Conservation (phyloP, 2,797 vertebrate genomes). For the Eleutherodactylus coqui region DNA sequence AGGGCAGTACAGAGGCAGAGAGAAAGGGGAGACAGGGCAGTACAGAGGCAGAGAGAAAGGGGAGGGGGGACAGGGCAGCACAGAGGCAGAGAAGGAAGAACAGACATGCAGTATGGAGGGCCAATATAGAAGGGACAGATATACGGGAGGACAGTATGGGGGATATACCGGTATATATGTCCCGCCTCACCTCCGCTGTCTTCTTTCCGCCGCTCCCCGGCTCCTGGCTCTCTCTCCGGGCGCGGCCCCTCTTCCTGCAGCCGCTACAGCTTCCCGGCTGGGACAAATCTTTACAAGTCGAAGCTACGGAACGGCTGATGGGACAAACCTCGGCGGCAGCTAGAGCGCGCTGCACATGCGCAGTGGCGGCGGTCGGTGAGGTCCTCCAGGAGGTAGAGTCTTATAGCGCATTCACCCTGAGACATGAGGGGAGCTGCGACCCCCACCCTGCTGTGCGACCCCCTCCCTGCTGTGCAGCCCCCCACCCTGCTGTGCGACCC, state of each 20-base stretch:
- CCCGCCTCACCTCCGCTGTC: conserved; percentile 26
- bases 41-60: neutral
- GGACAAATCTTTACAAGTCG: conserved; percentile 16
- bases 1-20: neutral
- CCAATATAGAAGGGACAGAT: neutral
- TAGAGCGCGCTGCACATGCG: conserved; percentile 7
- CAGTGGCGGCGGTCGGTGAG: too few relatives aligned
- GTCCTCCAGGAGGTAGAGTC: too few relatives aligned
- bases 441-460: too few relatives aligned
- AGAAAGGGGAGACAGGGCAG: neutral
- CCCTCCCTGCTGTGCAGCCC: too few relatives aligned
- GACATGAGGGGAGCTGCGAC: too few relatives aligned
- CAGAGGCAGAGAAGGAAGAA: too few relatives aligned
- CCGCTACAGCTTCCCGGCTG: conserved; percentile 29
- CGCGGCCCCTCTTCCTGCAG: conserved; percentile 44
- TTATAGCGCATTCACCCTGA: too few relatives aligned
- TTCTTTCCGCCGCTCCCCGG: conserved; percentile 23
- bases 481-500: too few relatives aligned
- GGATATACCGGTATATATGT: neutral
- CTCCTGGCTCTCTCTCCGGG: conserved; percentile 13
- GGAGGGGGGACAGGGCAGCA: neutral
- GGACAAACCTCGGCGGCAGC: neutral
- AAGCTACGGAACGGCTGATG: neutral
- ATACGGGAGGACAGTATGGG: neutral
- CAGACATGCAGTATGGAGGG: too few relatives aligned